Evolutionary conservation across 2,797 vertebrate genomes (phyloP), one percentile per base, ranked within the genome.

Genomic region (Pachyuromys duprasi): DNA sequence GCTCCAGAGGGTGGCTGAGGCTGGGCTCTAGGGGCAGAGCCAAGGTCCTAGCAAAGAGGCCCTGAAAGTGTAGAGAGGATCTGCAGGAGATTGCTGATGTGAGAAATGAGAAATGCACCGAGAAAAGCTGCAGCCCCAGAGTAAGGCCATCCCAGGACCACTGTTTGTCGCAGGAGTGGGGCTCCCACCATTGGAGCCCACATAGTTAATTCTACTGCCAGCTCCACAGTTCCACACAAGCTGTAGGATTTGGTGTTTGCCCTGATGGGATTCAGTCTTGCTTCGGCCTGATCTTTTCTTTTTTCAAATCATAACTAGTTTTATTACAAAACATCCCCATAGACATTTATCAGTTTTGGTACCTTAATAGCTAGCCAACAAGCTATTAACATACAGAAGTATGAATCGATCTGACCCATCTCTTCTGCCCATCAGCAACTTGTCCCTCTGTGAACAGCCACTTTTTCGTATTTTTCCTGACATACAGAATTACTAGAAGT

Each of bases 401-500:
- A 98, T 98, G 98, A 98, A 98, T 98, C 98, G 98, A 98, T 97
- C 98, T 98, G 98, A 98, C 98, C 98, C 98, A 98, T 98, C 98
- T 98, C 98, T 98, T 98, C 98, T 98, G 98, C 98, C 98, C 98
- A 98, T 98, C 98, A 98, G 98, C 98, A 98, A 98, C 98, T 98
- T 98, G 98, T 98, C 98, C 98, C 98, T 98, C 98, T 98, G 98
- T 98, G 98, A 98, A 98, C 98, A 98, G 98, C 98, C 98, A 98
- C 98, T 98, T 98, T 98, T 98, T 98, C 45, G 98, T 98, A 98
- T 98, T 99, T 98, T 98, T 98, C 98, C 98, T 99, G 98, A 98
- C 98, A 99, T 98, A 99, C 99, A 98, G 98, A 99, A 99, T 99
- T 98, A 98, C 98, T 98, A 49, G 98, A 98, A 98, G 98, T 98